phyloP scores from a whole-genome alignment of 2,888 invertebrate genomes.

The Cosmia pyralina region DNA sequence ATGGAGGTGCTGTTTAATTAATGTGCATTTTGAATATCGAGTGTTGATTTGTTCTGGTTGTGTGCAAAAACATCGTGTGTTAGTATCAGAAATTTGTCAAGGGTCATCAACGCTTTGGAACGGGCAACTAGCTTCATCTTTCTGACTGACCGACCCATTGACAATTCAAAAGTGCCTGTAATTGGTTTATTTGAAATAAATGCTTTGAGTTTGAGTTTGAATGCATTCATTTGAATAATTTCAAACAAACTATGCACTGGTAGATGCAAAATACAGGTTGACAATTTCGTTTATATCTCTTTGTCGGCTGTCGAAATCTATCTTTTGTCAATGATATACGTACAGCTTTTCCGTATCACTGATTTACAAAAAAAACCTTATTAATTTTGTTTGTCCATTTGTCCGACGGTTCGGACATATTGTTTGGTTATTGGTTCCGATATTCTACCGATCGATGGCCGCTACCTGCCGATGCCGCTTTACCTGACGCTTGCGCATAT shows the following conservation, averaged over 20 bases:
- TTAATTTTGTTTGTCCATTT: slow-evolving; percentile 59
- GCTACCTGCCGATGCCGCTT: slow-evolving; percentile 68
- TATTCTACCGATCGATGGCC: slow-evolving; percentile 48
- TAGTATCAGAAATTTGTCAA: background rate
- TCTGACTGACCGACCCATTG: too few species aligned
- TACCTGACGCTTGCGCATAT: slow-evolving; percentile 67
- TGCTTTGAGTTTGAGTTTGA: too few species aligned
- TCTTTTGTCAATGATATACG: slow-evolving; percentile 49
- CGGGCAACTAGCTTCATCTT: too few species aligned
- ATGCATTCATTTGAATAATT: background rate
- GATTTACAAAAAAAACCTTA: slow-evolving; percentile 46
- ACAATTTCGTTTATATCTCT: slow-evolving; percentile 9
- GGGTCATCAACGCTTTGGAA: too few species aligned
- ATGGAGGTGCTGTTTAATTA: slow-evolving; percentile 45
- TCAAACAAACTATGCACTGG: background rate
- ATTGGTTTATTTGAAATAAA: too few species aligned
- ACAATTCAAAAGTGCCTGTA: too few species aligned
- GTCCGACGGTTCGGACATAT: slow-evolving; percentile 32
- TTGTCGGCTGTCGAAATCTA: slow-evolving; percentile 26
- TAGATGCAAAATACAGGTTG: background rate
- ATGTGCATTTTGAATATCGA: slow-evolving; percentile 39
- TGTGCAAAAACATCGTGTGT: background rate
- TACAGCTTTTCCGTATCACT: slow-evolving; percentile 35
- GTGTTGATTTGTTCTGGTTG: slow-evolving; percentile 30
- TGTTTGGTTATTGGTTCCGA: slow-evolving; percentile 61